A percentile compares a stretch with the other conserved stretches of the same genome.
These are phyloP conservation scores for Danionella cerebrum DNA, from an alignment of 2,113 vertebrate species.

Conservation along the genomic window DNA sequence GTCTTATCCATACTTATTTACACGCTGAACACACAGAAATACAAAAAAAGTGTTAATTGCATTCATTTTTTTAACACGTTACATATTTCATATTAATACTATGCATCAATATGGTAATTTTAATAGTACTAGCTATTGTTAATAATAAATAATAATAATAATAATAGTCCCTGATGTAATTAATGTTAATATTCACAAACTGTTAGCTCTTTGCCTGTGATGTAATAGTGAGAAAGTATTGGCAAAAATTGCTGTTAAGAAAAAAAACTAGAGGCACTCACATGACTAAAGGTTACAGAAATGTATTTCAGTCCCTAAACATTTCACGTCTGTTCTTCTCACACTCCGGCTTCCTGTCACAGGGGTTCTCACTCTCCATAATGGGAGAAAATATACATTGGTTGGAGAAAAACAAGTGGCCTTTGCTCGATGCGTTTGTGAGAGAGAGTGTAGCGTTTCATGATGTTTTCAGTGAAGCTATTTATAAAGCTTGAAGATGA, in stretches of 20 bases:
- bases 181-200: too few species aligned
- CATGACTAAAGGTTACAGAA: neutral
- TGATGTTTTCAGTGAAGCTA: neutral
- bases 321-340: neutral
- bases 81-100: too few species aligned
- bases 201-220: too few species aligned
- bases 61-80: too few species aligned
- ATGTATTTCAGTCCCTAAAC: neutral
- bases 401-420: neutral
- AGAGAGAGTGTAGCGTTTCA: neutral
- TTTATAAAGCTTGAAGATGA: slow-evolving; percentile 25
- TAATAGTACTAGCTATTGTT: too few species aligned
- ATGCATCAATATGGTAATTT: too few species aligned
- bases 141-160: too few species aligned
- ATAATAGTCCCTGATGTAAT: too few species aligned
- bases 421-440: neutral
- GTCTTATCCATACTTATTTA: too few species aligned
- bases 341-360: slow-evolving; percentile 3
- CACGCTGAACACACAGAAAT: too few species aligned
- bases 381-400: neutral
- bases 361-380: neutral
- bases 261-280: neutral
- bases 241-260: neutral
- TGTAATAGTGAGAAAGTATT: neutral
- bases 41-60: too few species aligned